A percentile compares a stretch with the other conserved stretches of the same genome.
These are phyloP conservation scores for Piaya cayana DNA, from an alignment of 2,113 vertebrate genomes.

Conservation along the genomic window DNA sequence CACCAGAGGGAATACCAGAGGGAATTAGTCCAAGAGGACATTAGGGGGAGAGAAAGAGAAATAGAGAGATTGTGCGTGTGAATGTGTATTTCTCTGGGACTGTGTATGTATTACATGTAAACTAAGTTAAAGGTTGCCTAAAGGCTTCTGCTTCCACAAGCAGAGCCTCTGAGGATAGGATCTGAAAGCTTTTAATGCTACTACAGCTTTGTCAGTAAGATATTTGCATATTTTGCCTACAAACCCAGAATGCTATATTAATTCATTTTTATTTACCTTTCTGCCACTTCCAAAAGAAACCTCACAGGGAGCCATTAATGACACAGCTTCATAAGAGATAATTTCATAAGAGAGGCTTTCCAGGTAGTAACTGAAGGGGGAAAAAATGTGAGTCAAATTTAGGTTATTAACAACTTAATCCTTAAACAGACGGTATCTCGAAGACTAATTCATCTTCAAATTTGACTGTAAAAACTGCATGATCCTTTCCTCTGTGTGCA, in stretches of 20 bases:
- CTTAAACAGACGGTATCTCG: constrained; percentile 56
- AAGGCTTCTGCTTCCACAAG: constrained; percentile 50
- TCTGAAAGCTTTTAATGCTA: constrained; percentile 54
- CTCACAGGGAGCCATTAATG: constrained; percentile 54
- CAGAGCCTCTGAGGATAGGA: constrained; percentile 30
- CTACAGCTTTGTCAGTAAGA: constrained; percentile 39
- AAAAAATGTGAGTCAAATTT: constrained; percentile 52
- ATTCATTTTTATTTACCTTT: constrained; percentile 72
- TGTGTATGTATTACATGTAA: not conserved
- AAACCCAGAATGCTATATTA: constrained; percentile 38
- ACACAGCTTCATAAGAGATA: constrained; percentile 37
- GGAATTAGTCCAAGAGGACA: constrained; percentile 59
- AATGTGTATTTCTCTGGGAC: too few species aligned
- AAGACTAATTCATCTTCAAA: constrained; percentile 62
- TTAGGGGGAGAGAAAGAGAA: not conserved
- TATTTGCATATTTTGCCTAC: constrained; percentile 62
- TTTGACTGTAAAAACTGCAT: constrained; percentile 61
- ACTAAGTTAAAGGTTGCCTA: constrained; percentile 53
- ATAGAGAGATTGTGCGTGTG: not conserved
- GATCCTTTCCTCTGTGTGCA: not conserved
- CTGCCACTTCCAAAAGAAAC: constrained; percentile 44
- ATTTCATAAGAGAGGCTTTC: constrained; percentile 55
- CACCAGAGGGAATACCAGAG: constrained; percentile 57
- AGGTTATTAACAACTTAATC: constrained; percentile 63
- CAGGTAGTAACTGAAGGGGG: constrained; percentile 55